These are phyloP conservation scores for Crotalus viridis DNA, from an alignment of 2,113 vertebrate species.

Conservation along the genomic window DNA sequence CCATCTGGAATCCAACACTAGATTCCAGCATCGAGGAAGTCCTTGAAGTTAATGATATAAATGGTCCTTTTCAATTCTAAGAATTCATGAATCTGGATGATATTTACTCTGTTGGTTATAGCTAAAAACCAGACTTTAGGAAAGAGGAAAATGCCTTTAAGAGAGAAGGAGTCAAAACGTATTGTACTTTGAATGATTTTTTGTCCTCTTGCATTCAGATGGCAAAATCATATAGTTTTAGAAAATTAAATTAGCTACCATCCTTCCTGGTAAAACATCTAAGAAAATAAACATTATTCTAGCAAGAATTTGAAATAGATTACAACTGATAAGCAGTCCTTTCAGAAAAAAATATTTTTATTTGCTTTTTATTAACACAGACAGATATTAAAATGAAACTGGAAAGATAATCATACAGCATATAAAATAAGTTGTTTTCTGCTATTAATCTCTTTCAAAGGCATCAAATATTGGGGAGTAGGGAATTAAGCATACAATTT, in stretches of 20 bases:
- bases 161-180: not conserved
- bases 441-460: not conserved
- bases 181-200: not conserved
- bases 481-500: not conserved
- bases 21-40: not conserved
- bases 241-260: not conserved
- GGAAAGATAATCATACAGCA: not conserved
- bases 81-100: not conserved
- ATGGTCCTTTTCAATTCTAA: not conserved
- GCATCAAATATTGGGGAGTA: not conserved
- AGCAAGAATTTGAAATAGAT: not conserved
- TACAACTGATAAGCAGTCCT: not conserved
- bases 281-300: not conserved
- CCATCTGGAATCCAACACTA: not conserved
- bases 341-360: not conserved
- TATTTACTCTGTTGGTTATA: not conserved
- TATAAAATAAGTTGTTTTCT: not conserved
- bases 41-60: not conserved
- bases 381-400: not conserved
- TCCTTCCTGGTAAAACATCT: rapidly evolving
- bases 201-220: not conserved
- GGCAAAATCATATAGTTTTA: rapidly evolving
- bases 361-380: not conserved
- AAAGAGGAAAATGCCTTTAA: not conserved
- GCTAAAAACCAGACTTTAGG: not conserved